Percentiles rank a stretch among this genome's conserved stretches.
These are phyloP conservation scores for Habroteleia sp. DNA, from an alignment of 2,888 invertebrate genomes.

Conservation along the genomic window DNA sequence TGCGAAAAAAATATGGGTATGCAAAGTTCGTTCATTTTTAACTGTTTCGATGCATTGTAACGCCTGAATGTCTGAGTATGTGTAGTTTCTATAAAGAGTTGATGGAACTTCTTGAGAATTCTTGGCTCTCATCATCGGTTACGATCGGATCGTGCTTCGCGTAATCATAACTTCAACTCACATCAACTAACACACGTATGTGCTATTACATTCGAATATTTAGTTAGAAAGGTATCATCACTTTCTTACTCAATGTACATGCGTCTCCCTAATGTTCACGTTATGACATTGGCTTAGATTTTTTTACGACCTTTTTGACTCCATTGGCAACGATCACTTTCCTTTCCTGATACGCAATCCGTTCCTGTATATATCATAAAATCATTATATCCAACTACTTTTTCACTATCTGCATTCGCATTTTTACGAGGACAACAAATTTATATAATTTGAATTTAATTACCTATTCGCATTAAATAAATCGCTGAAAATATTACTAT, in stretches of 20 bases:
- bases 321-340: conserved; percentile 63
- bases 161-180: conserved; percentile 56
- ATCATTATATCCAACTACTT: conserved; percentile 51
- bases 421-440: conserved; percentile 39
- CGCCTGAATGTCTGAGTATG: conserved; percentile 23
- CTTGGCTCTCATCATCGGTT: conserved; percentile 48
- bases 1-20: no score
- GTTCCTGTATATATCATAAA: conserved; percentile 45
- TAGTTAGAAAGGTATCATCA: conserved; percentile 63
- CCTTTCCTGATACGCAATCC: conserved; percentile 66
- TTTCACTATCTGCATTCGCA: not conserved
- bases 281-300: conserved; percentile 65
- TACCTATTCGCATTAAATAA: conserved; percentile 23
- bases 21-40: not conserved
- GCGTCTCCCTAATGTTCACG: conserved; percentile 62
- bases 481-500: conserved; percentile 13
- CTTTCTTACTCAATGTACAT: conserved; percentile 60
- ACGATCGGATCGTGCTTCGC: conserved; percentile 57
- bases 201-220: conserved; percentile 51
- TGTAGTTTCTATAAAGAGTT: conserved; percentile 27
- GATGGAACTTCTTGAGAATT: conserved; percentile 46
- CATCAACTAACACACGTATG: conserved; percentile 47
- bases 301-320: conserved; percentile 61
- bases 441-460: conserved; percentile 47
- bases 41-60: not conserved